Conservation (phyloP, 2,888 invertebrate genomes). For the Ophraella communa region DNA sequence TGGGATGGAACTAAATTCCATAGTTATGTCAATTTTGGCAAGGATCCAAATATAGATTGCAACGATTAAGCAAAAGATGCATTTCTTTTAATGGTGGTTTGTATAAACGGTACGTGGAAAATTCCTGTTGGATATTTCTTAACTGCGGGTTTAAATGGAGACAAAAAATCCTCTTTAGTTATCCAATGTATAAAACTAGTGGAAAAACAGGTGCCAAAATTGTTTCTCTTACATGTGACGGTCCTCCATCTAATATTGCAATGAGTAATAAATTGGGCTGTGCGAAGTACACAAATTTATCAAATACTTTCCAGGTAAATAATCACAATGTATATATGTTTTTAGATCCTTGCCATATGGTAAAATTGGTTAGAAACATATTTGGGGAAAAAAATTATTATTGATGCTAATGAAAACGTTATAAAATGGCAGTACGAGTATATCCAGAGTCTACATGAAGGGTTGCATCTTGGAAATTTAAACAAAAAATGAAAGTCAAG, state of each 20-base stretch:
- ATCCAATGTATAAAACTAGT: conserved; percentile 37
- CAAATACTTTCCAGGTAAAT: too few species aligned
- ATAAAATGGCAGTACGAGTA: too few species aligned
- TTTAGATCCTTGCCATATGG: too few species aligned
- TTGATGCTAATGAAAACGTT: too few species aligned
- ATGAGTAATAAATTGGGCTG: background rate
- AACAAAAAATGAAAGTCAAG: too few species aligned
- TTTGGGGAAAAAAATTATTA: too few species aligned
- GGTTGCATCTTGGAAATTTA: too few species aligned
- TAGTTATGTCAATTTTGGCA: conserved; percentile 47
- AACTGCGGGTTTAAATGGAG: conserved; percentile 40
- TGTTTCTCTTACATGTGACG: conserved; percentile 45
- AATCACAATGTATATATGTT: too few species aligned
- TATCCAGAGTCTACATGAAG: too few species aligned
- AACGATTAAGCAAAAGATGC: conserved; percentile 42
- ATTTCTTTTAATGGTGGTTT: conserved; percentile 43
- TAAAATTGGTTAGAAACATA: too few species aligned
- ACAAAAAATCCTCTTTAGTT: conserved; percentile 40
- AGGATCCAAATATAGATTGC: conserved; percentile 38
- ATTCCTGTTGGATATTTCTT: conserved; percentile 47
- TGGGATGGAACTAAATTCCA: conserved; percentile 49
- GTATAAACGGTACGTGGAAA: conserved; percentile 44
- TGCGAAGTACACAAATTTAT: too few species aligned
- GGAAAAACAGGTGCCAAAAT: conserved; percentile 33
- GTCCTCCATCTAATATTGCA: conserved; percentile 40